Evolutionary conservation across 2,888 invertebrate genomes (phyloP).

Genomic region (Muschampia plurimacula): DNA sequence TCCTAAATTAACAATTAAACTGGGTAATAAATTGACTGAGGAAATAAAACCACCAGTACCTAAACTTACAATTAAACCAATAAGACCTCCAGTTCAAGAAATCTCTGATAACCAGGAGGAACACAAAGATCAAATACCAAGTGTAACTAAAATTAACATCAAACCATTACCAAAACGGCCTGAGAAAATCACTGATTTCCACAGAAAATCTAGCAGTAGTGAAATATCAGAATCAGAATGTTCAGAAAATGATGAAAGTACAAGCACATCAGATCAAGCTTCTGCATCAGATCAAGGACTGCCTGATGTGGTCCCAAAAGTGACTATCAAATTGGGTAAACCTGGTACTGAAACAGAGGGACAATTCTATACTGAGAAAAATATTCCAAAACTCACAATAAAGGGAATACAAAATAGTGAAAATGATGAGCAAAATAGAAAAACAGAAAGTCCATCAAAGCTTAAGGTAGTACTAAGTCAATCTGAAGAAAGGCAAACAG

Average conservation of each 20-base stretch:
- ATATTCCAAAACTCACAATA: constrained; percentile 77
- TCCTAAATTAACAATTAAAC: constrained; percentile 82
- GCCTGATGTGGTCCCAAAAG: constrained; percentile 74
- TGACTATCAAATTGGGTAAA: constrained; percentile 79
- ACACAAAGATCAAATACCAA: constrained; percentile 65
- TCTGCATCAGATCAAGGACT: constrained; percentile 75
- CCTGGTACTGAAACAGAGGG: constrained; percentile 77
- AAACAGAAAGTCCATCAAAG: constrained; percentile 62
- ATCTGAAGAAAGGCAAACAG: constrained; percentile 66
- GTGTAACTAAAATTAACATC: constrained; percentile 77
- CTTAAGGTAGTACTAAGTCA: constrained; percentile 74
- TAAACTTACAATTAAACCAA: constrained; percentile 74
- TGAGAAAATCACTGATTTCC: constrained; percentile 76
- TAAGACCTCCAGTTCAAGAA: constrained; percentile 60
- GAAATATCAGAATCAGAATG: constrained; percentile 83
- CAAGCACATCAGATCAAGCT: constrained; percentile 76
- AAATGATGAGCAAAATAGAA: constrained; percentile 57
- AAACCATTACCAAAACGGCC: constrained; percentile 81
- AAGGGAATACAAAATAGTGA: constrained; percentile 72
- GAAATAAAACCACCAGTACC: constrained; percentile 73
- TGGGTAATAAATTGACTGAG: constrained; percentile 67
- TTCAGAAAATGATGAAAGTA: constrained; percentile 84
- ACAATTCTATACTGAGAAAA: constrained; percentile 76
- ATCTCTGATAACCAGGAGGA: constrained; percentile 50
- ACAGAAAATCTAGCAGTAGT: constrained; percentile 81